Evolutionary conservation across 2,113 vertebrate genomes (phyloP).

Genomic region (pig (Sus scrofa)): DNA sequence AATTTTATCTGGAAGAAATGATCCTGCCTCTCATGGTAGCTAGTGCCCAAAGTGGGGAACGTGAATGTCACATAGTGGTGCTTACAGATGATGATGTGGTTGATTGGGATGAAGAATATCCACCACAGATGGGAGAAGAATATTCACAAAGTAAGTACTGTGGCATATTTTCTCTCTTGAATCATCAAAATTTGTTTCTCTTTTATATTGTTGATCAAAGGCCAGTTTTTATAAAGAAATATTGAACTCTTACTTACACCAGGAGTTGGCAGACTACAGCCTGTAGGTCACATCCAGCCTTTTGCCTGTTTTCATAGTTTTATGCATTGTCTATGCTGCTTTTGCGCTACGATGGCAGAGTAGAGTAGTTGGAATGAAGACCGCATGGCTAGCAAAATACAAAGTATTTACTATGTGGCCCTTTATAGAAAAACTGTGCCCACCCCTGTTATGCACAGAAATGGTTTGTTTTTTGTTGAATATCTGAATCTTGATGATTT

Average conservation of each 20-base stretch:
- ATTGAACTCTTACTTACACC: not conserved
- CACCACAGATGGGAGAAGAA: slow-evolving; percentile 99
- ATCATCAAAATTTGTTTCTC: slow-evolving; percentile 8
- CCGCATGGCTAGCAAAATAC: slow-evolving; percentile 72
- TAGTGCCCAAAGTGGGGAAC: slow-evolving; percentile 97
- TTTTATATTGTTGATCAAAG: slow-evolving; percentile 37
- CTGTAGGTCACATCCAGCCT: slow-evolving; percentile 38
- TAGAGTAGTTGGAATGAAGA: slow-evolving; percentile 62
- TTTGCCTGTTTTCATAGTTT: slow-evolving; percentile 63
- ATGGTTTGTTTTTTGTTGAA: slow-evolving; percentile 9
- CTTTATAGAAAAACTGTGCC: slow-evolving; percentile 7
- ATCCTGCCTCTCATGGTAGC: slow-evolving; percentile 98
- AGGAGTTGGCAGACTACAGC: slow-evolving; percentile 33
- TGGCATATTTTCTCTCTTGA: slow-evolving; percentile 39
- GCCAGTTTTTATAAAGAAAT: slow-evolving; percentile 28
- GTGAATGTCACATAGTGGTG: slow-evolving; percentile 99
- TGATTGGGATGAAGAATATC: slow-evolving; percentile 99
- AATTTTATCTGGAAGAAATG: slow-evolving; percentile 99
- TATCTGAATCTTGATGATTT: slow-evolving; percentile 12
- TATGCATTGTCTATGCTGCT: slow-evolving; percentile 74
- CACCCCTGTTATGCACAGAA: slow-evolving; percentile 17
- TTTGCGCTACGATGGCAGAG: slow-evolving; percentile 60
- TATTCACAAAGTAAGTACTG: slow-evolving; percentile 97
- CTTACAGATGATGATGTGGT: slow-evolving; percentile 99
- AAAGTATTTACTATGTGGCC: not conserved